Conservation (phyloP, 2,797 vertebrate species). For the Paratrypauchen microcephalus region DNA sequence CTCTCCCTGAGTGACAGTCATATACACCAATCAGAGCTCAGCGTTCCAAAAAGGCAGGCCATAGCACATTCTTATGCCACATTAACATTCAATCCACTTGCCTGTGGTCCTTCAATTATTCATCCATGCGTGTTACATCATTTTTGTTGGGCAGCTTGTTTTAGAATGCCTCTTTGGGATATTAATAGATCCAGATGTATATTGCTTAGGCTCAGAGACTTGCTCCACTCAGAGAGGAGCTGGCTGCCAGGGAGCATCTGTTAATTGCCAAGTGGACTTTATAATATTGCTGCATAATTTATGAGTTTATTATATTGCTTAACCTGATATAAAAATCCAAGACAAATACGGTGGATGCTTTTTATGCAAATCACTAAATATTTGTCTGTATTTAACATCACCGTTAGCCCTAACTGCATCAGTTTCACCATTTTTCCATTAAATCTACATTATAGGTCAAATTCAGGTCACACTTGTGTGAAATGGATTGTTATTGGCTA, state of each 20-base stretch:
- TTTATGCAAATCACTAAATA: slow-evolving; percentile 50
- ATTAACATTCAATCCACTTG: slow-evolving; percentile 70
- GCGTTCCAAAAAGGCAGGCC: slow-evolving; percentile 40
- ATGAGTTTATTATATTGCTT: slow-evolving; percentile 55
- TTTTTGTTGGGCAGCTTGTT: slow-evolving; percentile 59
- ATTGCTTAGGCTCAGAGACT: slow-evolving; percentile 37
- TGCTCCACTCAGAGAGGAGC: slow-evolving; percentile 27
- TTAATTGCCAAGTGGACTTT: slow-evolving; percentile 52
- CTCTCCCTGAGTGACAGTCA: slow-evolving; percentile 36
- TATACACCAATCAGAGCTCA: slow-evolving; percentile 40
- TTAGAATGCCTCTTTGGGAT: slow-evolving; percentile 44
- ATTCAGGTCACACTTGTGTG: slow-evolving; percentile 22
- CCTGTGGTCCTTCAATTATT: slow-evolving; percentile 75
- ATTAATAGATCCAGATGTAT: slow-evolving; percentile 60
- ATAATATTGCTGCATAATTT: slow-evolving; percentile 49
- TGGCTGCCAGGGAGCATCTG: slow-evolving; percentile 25
- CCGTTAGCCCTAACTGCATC: slow-evolving; percentile 18
- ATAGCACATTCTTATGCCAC: slow-evolving; percentile 38
- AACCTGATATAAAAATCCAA: slow-evolving; percentile 43
- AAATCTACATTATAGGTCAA: slow-evolving; percentile 11
- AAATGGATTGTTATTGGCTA: neutral
- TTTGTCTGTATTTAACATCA: slow-evolving; percentile 41
- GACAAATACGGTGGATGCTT: slow-evolving; percentile 31
- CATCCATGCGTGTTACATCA: slow-evolving; percentile 69
- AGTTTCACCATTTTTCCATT: slow-evolving; percentile 14